Percentiles rank a stretch among this genome's conserved stretches.
phyloP scores from a whole-genome alignment of 2,888 invertebrate genomes.

The Nomada goodeniana region DNA sequence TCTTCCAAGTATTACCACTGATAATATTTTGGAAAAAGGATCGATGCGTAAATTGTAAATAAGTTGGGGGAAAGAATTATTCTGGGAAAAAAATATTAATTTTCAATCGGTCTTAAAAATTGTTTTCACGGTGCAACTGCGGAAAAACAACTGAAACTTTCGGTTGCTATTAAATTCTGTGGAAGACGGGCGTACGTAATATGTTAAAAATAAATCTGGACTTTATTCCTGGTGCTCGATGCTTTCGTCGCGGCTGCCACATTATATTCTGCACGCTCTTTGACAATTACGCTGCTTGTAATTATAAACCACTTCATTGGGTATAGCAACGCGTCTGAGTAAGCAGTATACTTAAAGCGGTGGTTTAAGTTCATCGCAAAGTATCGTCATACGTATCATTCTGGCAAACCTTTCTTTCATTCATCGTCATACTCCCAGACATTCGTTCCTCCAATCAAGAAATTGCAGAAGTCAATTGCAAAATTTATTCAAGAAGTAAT shows the following conservation, averaged over 20 bases:
- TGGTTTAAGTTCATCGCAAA: not conserved
- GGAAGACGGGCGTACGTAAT: slow-evolving; percentile 39
- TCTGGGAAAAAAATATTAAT: not conserved
- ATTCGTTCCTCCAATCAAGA: not conserved
- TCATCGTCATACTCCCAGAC: not conserved
- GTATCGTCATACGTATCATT: not conserved
- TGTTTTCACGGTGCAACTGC: not conserved
- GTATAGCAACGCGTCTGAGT: not conserved
- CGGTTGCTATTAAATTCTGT: slow-evolving; percentile 23
- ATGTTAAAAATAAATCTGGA: slow-evolving; percentile 54
- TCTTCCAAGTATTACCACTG: no score
- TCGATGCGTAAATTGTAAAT: no score
- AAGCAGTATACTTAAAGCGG: not conserved
- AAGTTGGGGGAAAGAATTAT: no score
- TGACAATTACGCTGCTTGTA: slow-evolving; percentile 6
- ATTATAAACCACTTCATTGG: slow-evolving; percentile 11
- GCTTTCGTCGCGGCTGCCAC: slow-evolving; percentile 29
- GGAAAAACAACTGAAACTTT: slow-evolving; percentile 10
- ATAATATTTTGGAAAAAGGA: no score
- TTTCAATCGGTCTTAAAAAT: not conserved
- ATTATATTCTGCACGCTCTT: slow-evolving; percentile 37
- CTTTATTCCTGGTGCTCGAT: slow-evolving; percentile 51
- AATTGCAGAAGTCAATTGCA: no score
- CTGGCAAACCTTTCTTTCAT: not conserved
- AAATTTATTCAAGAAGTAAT: not conserved